Evolutionary conservation across 2,888 invertebrate species (phyloP).

Genomic region (Eudasyphora cyanicolor): DNA sequence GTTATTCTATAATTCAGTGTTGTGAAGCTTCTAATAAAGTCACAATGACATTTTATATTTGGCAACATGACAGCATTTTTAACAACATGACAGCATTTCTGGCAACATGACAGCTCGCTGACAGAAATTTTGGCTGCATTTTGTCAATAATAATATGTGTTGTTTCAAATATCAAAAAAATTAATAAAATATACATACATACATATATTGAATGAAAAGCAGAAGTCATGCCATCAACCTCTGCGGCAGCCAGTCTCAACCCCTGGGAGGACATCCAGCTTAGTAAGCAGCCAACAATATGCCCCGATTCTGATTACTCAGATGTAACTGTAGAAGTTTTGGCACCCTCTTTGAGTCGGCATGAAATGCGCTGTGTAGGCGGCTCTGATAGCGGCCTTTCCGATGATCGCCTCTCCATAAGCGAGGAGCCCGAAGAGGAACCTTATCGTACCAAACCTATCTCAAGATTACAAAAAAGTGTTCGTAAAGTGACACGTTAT

Average conservation of each 20-base stretch:
- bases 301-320: neutral
- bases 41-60: no score
- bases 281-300: neutral
- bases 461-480: neutral
- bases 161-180: no score
- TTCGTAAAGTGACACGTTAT: conserved; percentile 21
- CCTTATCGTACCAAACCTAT: neutral
- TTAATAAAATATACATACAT: no score
- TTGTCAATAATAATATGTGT: no score
- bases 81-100: no score
- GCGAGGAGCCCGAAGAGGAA: conserved; percentile 27
- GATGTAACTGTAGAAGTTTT: neutral
- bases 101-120: no score
- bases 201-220: no score
- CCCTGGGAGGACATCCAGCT: neutral
- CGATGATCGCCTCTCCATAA: conserved; percentile 35
- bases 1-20: no score
- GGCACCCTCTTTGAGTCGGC: neutral
- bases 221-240: neutral
- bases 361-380: neutral
- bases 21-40: no score
- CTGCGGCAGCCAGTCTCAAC: no score
- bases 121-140: no score
- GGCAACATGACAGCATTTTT: no score
- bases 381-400: conserved; percentile 20